Base-by-base conservation (phyloP, 2,888 invertebrate genomes). In the Choreutis nemorana region DNA sequence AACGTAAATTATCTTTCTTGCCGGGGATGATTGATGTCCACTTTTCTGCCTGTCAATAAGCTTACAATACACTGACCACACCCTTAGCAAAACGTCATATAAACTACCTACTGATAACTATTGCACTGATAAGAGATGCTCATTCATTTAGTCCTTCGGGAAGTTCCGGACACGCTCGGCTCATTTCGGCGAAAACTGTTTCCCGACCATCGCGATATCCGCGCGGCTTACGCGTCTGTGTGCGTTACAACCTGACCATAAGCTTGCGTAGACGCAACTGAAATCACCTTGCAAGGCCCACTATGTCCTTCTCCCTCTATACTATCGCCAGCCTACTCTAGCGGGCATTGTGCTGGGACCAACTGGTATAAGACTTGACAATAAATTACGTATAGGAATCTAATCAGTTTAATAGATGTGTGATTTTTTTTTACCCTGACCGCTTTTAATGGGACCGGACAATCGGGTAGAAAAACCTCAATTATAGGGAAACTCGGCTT, bases 251-350 rank as follows among this genome's bases (percentile, higher is more conserved):
- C 75, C 71, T 70, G 67, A 59, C 68, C 51, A 59, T 55, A 52
- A 56, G 73, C 67, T 63, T 71, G 77, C 78, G 77, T 67, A 58
- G 59, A 65, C 70, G 72, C 78, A 72, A 78, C 78, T 78, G 62
- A 77, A 73, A 72, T 77, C 75, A 77, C 78, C 78, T 78, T 78
- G 78, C 78, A 78, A 78, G 78, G 78, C 75, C 77, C 73, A 73
- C 65, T 75, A 54, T 60, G 42, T 33, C 56, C 42, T 45, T 73
- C 72, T 65, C 70, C 34, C 45, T 73, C 60, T 56, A 52, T 65
- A 55, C 39, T 52, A 44, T 58, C 22, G 26, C 45, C 28, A 41
- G 61, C 62, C 47, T 56, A 4, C 45, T 78, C 72, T 64, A 68
- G 66, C 77, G 78, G 75, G 64, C 77, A 78, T 77, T 78, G 78